Evolutionary conservation across 2,888 invertebrate species (phyloP).

Genomic region (Nomada ferruginata): DNA sequence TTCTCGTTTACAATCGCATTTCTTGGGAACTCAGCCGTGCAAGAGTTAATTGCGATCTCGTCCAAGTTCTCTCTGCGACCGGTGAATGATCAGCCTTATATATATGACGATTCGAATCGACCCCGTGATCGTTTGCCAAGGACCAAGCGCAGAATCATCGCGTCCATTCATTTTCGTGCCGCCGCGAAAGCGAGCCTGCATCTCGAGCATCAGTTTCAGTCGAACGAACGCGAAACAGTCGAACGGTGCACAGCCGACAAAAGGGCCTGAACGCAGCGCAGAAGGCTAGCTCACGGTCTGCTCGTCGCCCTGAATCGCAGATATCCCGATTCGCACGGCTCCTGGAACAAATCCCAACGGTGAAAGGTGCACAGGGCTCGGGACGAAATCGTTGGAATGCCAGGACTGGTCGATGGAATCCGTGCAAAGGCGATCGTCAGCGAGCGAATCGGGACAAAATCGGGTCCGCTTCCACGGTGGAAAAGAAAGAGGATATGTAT

Average conservation of each 20-base stretch:
- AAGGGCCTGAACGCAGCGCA: not conserved
- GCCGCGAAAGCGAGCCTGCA: not conserved
- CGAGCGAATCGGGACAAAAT: constrained; percentile 62
- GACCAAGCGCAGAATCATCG: not conserved
- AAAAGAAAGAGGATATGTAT: constrained; percentile 62
- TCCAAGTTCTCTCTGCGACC: not conserved
- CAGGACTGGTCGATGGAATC: constrained; percentile 43
- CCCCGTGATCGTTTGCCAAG: not conserved
- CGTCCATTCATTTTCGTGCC: not conserved
- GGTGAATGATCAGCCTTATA: constrained; percentile 49
- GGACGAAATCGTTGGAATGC: constrained; percentile 61
- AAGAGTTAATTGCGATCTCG: too few species aligned
- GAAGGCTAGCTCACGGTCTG: not conserved
- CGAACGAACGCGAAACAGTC: constrained; percentile 24
- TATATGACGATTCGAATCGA: too few species aligned
- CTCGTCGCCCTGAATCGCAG: not conserved
- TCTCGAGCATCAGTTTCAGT: not conserved
- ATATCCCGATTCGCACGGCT: constrained; percentile 25
- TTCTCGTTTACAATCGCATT: not conserved
- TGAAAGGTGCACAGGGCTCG: constrained; percentile 29
- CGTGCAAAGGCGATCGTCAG: constrained; percentile 41
- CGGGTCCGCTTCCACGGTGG: not conserved
- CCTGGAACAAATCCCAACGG: constrained; percentile 42
- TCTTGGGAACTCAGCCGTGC: not conserved
- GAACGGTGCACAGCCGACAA: constrained; percentile 43